Conservation (phyloP, 2,888 invertebrate species). For the Dexiosoma caninum region DNA sequence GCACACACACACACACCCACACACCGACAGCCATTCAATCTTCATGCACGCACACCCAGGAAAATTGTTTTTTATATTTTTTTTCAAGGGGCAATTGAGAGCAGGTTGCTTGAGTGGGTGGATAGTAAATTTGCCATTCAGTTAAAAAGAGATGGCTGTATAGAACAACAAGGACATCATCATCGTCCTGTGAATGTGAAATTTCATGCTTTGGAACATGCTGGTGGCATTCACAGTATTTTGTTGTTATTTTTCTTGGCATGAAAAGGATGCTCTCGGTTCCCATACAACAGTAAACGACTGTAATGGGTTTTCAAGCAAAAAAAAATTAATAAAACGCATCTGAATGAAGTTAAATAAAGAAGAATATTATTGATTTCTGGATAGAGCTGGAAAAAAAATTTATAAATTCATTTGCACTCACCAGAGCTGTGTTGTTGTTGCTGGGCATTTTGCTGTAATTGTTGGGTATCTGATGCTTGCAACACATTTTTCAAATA, state of each 20-base stretch:
- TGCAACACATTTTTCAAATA: slow-evolving; percentile 53
- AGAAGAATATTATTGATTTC: slow-evolving; percentile 23
- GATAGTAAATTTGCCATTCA: not conserved
- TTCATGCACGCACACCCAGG: not conserved
- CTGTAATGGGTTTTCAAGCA: not conserved
- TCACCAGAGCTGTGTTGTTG: not conserved
- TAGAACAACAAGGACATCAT: not conserved
- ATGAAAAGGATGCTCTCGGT: slow-evolving; percentile 40
- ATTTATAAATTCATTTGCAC: not conserved
- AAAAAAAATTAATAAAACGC: slow-evolving; percentile 7
- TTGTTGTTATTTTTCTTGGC: not conserved
- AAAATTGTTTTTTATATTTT: not conserved
- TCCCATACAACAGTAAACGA: not conserved
- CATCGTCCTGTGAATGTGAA: slow-evolving; percentile 4
- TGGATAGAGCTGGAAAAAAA: not conserved
- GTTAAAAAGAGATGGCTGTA: slow-evolving; percentile 41
- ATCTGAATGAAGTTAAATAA: not conserved
- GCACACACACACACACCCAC: slow-evolving; percentile 10
- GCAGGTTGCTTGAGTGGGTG: not conserved
- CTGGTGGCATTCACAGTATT: not conserved
- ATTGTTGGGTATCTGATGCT: slow-evolving; percentile 23
- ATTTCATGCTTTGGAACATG: slow-evolving; percentile 59
- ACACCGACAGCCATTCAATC: no score
- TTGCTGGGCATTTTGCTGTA: not conserved
- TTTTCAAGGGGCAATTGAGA: not conserved